phyloP scores from a whole-genome alignment of 2,888 invertebrate species.

The Oscheius sp. region DNA sequence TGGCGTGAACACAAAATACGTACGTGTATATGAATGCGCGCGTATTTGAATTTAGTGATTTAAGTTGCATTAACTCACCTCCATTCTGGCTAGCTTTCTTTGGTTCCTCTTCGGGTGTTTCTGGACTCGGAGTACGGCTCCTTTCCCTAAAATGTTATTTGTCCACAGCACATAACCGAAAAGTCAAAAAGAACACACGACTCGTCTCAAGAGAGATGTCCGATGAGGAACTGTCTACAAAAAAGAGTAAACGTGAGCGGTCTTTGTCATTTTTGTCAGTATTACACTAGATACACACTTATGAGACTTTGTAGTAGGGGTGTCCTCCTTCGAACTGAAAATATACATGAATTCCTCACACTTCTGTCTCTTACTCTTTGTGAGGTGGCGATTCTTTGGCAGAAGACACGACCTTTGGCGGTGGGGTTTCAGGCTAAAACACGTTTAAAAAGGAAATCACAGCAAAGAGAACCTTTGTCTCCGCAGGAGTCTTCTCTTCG shows the following conservation, averaged over 20 bases:
- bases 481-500: slow-evolving; percentile 5
- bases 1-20: no score
- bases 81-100: neutral
- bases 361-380: no score
- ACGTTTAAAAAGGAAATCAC: no score
- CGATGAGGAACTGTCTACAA: neutral
- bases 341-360: neutral
- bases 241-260: neutral
- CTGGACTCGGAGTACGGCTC: neutral
- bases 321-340: neutral
- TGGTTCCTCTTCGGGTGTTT: neutral
- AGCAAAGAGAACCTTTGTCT: neutral
- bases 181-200: slow-evolving; percentile 3
- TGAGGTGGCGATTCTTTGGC: neutral
- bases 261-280: no score
- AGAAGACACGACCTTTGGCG: no score
- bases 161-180: neutral
- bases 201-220: neutral
- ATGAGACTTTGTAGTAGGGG: no score
- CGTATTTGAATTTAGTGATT: neutral
- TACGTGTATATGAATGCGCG: no score
- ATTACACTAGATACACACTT: no score
- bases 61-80: neutral
- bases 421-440: no score
- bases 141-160: neutral